A percentile compares a stretch with the other conserved stretches of the same genome.
Conservation (phyloP, 1,140 invertebrate species). For the Eriosoma lanigerum region DNA sequence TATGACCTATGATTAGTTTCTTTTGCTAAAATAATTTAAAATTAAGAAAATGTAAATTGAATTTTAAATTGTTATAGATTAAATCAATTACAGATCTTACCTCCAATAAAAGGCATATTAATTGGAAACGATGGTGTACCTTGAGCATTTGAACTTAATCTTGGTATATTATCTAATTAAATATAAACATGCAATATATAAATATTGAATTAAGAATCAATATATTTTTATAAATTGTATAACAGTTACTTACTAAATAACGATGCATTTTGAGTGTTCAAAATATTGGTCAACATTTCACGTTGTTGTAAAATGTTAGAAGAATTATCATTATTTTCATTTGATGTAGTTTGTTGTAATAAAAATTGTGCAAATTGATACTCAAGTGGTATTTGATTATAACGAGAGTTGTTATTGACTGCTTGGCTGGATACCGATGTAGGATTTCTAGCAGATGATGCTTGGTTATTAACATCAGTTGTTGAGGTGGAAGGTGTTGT, state of each 20-base stretch:
- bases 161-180: neutral
- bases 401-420: neutral
- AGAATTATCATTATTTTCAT: constrained; percentile 1
- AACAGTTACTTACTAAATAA: neutral
- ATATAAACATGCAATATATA: neutral
- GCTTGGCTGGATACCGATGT: neutral
- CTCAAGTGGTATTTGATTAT: constrained; percentile 17
- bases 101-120: constrained; percentile 31
- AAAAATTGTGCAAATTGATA: constrained; percentile 29
- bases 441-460: neutral
- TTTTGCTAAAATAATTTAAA: neutral
- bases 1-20: neutral
- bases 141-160: neutral
- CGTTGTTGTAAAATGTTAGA: neutral
- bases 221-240: neutral
- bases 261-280: neutral
- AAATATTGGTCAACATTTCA: too few species aligned
- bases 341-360: neutral
- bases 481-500: constrained; percentile 56
- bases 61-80: neutral
- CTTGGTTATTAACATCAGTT: neutral
- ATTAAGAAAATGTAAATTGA: neutral
- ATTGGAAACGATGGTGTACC: neutral
- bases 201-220: neutral
- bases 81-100: constrained; percentile 14